A percentile compares a stretch with the other conserved stretches of the same genome.
Evolutionary conservation across 1,140 invertebrate species (phyloP).

Genomic region (Drosophila saltans): DNA sequence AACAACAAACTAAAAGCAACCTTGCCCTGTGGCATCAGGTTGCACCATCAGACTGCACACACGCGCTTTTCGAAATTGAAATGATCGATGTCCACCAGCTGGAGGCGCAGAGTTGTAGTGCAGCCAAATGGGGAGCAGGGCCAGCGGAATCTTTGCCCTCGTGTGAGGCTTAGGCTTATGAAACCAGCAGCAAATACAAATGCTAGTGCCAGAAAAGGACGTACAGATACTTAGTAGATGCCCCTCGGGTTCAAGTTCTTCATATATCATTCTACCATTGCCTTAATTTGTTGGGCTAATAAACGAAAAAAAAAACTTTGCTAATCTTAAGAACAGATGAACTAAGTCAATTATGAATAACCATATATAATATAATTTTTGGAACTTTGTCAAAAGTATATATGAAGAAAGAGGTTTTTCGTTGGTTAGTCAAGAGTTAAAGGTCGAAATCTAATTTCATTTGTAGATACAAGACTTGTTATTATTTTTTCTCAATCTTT

Average conservation of each 20-base stretch:
- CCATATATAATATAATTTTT: no score
- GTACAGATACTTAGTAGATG: constrained; percentile 23
- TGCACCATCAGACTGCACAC: constrained; percentile 67
- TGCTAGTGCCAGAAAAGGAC: background rate
- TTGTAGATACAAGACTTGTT: no score
- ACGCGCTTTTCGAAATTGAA: constrained; percentile 37
- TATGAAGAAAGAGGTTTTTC: no score
- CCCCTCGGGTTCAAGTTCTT: constrained; percentile 20
- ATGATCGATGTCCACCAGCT: constrained; percentile 64
- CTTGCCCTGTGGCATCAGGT: constrained; percentile 70
- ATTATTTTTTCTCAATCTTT: no score
- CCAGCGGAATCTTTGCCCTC: background rate
- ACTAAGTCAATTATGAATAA: background rate
- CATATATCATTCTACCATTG: constrained; percentile 47
- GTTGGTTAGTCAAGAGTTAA: no score
- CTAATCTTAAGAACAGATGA: background rate
- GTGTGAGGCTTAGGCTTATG: constrained; percentile 19
- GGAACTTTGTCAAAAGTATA: no score
- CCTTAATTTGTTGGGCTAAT: constrained; percentile 65
- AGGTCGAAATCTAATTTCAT: no score
- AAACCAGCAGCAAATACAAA: constrained; percentile 27
- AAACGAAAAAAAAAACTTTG: constrained; percentile 22
- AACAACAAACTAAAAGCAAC: constrained; percentile 30
- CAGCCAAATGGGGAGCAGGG: background rate
- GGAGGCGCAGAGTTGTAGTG: constrained; percentile 17